Evolutionary conservation across 2,888 invertebrate species (phyloP), one percentile per base, ranked within the genome.

Genomic region (Dysmachus trigonus): DNA sequence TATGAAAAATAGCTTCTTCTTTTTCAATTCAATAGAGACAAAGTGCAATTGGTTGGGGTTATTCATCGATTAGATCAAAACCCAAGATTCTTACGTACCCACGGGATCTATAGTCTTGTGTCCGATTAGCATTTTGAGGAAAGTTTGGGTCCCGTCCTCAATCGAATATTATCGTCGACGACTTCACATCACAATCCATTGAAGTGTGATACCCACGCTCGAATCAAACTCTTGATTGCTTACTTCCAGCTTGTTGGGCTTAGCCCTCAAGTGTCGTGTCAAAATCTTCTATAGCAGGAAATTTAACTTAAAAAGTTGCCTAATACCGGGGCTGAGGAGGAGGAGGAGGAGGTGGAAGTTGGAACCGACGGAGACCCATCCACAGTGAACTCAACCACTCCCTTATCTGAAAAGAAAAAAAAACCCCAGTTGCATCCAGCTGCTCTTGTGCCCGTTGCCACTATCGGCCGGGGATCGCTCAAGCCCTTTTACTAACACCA

Each of bases 231-330:
- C 72, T 83, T 83, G 83, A 72, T 83, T 83, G 72, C 41, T 72
- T 72, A 72, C 41, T 83, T 72, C 71, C 83, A 83, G 71, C 72
- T 10, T 38, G 33, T 2, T 71, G 27, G 82, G 83, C 41, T 77
- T 30, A 77, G 38, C 38, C 33, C 31, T 76, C 35, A 30, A 71
- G 71, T 83, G 72, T 79, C 72, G 72, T 47, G 72, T 79, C 18
- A 30, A 71, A 85, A 74, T 85, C 0, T 62, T 18, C n/a, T 10
- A 22, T 27, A 33, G 74, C 74, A 85, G 85, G 85, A 85, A 85
- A 85, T 73, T 73, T 41, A n/a, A 85, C 74, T 85, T 74, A 74
- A 85, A 41, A 47, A 74, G 74, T 74, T 85, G n/a, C 74, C 51
- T 38, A 77, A 86, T 73, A 72, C 53, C 33, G 41, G 79, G 85